Evolutionary conservation across 1,140 invertebrate genomes (phyloP), one percentile per base, ranked within the genome.

Genomic region (Heliconius congener): DNA sequence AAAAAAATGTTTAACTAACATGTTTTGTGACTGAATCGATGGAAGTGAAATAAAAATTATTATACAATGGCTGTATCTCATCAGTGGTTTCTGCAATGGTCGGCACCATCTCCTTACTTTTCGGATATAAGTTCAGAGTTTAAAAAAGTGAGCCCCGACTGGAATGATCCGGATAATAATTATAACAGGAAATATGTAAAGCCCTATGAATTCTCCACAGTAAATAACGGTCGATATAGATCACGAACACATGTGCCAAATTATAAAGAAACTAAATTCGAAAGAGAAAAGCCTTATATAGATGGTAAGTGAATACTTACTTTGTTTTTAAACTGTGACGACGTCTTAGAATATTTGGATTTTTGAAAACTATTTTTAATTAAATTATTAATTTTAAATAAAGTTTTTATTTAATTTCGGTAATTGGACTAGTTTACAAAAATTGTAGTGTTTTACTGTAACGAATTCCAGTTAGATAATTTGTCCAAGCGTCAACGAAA

Each of bases 11-110:
- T 46, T 5, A 46, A 46, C 23, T 60, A 60, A 60, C 23, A 60
- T 60, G 55, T 60, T 23, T 19, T 55, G 52, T 19, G 16, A 55
- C 1, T 55, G 16, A 55, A n/a, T 57, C 3, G 18, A 55, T 34
- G 3, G 30, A 76, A 46, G 60, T 76, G 39, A 42, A 30, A 73
- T 76, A 39, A 77, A 81, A 11, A 74, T 73, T 19, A 30, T 60
- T 34, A 71, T 46, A 77, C 34, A 76, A 85, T 85, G 81, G 81
- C 84, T 46, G 87, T 94, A 83, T 91, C 91, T 16, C 90, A 93
- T 84, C 91, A 93, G 82, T 95, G 94, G 94, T 94, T 94, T 83
- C 81, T 93, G 74, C 91, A 94, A 81, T 95, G 93, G 93, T 88
- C 89, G 6, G 71, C 91, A 8, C 92, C 94, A 8, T 78, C 89